Conservation (phyloP, 2,113 vertebrate species). For the Casuarius casuarius region DNA sequence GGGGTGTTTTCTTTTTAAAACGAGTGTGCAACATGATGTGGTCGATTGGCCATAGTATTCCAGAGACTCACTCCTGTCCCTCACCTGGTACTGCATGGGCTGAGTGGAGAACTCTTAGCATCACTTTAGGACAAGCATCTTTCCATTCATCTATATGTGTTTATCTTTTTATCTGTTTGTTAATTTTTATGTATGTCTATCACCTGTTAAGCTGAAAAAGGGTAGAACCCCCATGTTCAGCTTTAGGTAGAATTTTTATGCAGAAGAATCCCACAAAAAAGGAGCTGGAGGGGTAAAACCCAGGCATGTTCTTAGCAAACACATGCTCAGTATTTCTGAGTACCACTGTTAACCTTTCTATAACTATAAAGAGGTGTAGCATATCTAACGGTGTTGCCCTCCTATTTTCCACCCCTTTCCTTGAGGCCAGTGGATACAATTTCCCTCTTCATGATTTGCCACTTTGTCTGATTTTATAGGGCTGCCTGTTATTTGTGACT, state of each 20-base stretch:
- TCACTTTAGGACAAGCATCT: not conserved
- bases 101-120: not conserved
- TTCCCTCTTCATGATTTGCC: not conserved
- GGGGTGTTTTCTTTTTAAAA: constrained; percentile 30
- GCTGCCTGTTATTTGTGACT: not conserved
- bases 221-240: not conserved
- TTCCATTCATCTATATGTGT: not conserved
- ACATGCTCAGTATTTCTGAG: not conserved
- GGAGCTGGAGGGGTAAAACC: not conserved
- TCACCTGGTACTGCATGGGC: not conserved
- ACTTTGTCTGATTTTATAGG: not conserved
- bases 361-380: not conserved
- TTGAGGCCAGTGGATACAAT: not conserved
- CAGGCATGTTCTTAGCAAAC: not conserved
- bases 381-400: not conserved
- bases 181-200: not conserved
- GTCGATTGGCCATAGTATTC: fast-evolving
- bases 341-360: not conserved
- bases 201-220: not conserved
- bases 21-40: not conserved
- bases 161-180: not conserved
- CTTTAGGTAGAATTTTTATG: not conserved
- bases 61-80: not conserved
- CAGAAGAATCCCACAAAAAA: not conserved
- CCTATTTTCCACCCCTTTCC: not conserved